Evolutionary conservation across 2,113 vertebrate genomes (phyloP).

Genomic region (Dasyprocta punctata): DNA sequence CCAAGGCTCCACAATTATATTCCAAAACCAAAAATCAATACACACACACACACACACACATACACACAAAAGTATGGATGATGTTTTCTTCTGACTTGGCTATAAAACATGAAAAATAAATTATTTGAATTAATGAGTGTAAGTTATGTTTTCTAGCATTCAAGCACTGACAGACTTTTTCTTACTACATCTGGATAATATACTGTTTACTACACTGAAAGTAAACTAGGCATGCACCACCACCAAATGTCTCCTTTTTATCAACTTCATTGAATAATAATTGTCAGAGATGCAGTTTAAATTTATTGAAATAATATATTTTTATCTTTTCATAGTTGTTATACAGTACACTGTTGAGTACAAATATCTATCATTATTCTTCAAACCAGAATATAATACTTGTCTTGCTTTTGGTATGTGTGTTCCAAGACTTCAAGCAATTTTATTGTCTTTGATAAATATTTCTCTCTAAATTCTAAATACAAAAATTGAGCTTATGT

Average conservation of each 20-base stretch:
- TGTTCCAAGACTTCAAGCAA: background rate
- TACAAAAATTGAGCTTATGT: background rate
- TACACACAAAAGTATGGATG: background rate
- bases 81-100: background rate
- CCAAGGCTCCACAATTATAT: background rate
- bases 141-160: background rate
- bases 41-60: background rate
- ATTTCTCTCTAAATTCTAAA: conserved; percentile 18
- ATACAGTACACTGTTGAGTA: background rate
- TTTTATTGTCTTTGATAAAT: conserved; percentile 36
- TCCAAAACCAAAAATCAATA: background rate
- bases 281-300: conserved; percentile 10
- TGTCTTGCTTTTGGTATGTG: background rate
- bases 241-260: background rate
- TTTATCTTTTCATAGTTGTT: conserved; percentile 13
- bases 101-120: background rate
- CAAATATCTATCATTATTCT: background rate
- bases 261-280: conserved; percentile 25
- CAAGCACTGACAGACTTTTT: background rate
- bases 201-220: background rate
- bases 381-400: background rate
- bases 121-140: background rate
- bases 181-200: background rate
- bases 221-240: background rate
- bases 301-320: conserved; percentile 20